A percentile compares a stretch with the other conserved stretches of the same genome.
phyloP scores from a whole-genome alignment of 2,797 vertebrate genomes.

The Microctenopoma lineatum region DNA sequence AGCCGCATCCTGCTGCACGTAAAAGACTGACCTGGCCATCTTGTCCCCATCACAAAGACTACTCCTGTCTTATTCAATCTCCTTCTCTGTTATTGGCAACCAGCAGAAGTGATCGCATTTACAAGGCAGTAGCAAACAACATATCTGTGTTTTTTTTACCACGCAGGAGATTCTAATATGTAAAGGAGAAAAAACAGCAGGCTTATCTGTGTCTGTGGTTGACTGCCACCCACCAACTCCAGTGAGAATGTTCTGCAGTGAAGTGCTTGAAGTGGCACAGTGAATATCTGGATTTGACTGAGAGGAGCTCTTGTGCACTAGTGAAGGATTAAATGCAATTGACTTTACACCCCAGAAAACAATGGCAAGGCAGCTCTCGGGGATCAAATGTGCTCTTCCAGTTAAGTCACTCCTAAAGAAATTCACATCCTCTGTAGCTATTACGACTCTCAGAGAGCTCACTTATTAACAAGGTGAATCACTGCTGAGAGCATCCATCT shows the following conservation, averaged over 20 bases:
- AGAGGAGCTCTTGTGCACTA: slow-evolving; percentile 52
- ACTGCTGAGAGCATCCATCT: not conserved
- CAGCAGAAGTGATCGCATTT: slow-evolving; percentile 38
- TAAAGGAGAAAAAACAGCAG: slow-evolving; percentile 45
- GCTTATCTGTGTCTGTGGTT: slow-evolving; percentile 53
- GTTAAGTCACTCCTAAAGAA: slow-evolving; percentile 32
- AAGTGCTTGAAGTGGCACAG: slow-evolving; percentile 39
- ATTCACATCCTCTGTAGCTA: slow-evolving; percentile 10
- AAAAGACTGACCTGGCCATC: slow-evolving; percentile 38
- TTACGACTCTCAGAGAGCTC: slow-evolving; percentile 26
- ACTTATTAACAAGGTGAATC: slow-evolving; percentile 29
- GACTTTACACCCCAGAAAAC: slow-evolving; percentile 66
- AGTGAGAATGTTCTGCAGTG: slow-evolving; percentile 42
- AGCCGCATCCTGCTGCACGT: slow-evolving; percentile 58
- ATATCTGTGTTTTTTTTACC: slow-evolving; percentile 36
- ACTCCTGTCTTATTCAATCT: slow-evolving; percentile 7
- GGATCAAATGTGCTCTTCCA: slow-evolving; percentile 46
- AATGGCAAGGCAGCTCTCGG: slow-evolving; percentile 58
- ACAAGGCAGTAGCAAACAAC: slow-evolving; percentile 33
- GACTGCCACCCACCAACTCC: slow-evolving; percentile 37
- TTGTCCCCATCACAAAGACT: slow-evolving; percentile 21
- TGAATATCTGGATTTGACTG: slow-evolving; percentile 64
- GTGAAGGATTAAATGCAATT: slow-evolving; percentile 73
- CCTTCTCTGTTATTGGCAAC: slow-evolving; percentile 21
- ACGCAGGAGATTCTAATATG: slow-evolving; percentile 38